A percentile compares a stretch with the other conserved stretches of the same genome.
These are phyloP conservation scores for Epinephelus cyanopodus DNA, from an alignment of 2,113 vertebrate genomes.

Conservation along the genomic window DNA sequence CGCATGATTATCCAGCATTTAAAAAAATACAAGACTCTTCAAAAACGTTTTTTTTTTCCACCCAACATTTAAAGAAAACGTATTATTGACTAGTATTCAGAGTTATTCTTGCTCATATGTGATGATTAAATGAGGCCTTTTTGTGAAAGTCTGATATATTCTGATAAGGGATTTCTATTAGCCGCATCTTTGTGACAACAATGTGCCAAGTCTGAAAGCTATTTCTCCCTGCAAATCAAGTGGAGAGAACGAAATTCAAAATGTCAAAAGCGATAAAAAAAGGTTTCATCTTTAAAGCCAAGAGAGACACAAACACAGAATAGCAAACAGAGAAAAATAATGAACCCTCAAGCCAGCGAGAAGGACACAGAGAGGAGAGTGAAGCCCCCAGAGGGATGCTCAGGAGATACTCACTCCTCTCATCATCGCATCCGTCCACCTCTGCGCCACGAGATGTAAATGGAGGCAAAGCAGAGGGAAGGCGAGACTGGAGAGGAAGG, in stretches of 20 bases:
- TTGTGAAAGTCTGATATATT: not conserved
- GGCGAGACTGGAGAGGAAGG: too few relatives aligned
- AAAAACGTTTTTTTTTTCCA: not conserved
- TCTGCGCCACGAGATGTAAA: slow-evolving; percentile 47
- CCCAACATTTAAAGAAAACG: not conserved
- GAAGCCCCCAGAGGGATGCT: slow-evolving; percentile 11
- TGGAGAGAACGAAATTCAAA: not conserved
- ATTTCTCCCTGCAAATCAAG: slow-evolving; percentile 11
- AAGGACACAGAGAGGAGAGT: slow-evolving; percentile 40
- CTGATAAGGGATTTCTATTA: not conserved
- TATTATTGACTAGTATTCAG: not conserved
- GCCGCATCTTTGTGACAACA: not conserved
- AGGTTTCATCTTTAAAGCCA: slow-evolving; percentile 1
- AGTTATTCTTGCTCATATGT: not conserved
- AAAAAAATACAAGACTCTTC: not conserved
- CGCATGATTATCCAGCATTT: not conserved
- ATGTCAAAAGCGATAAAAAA: not conserved
- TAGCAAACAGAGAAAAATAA: slow-evolving; percentile 34
- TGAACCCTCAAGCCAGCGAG: slow-evolving; percentile 26
- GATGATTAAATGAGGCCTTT: not conserved
- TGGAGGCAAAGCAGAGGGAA: slow-evolving; percentile 1
- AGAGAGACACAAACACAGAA: slow-evolving; percentile 3
- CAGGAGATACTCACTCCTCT: slow-evolving; percentile 34
- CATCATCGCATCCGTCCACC: slow-evolving; percentile 30
- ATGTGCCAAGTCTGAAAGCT: not conserved